Base-by-base conservation (phyloP, 2,888 invertebrate genomes). In the Beris chalybata region DNA sequence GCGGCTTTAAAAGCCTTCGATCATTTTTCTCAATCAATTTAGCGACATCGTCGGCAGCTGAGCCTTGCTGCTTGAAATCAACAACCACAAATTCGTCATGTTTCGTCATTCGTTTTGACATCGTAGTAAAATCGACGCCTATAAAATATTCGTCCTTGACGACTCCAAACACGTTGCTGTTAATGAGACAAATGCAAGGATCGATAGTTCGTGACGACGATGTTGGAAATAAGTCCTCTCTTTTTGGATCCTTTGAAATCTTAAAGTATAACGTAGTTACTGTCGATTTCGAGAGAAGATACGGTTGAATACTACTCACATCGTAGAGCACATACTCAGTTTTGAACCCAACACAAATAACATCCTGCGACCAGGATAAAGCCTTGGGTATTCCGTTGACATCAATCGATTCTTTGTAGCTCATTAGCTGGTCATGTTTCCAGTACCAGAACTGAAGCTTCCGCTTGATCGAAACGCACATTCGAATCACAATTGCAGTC, bases 131-230 rank as follows among this genome's bases (percentile, higher is more conserved):
- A 77, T 95, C 90, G 65, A 96, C 89, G 4, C 95, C 84, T 68
- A 96, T 91, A 0, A 95, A 90, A 74, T 91, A 92, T 54, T 89
- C 89, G 78, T 97, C 96, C 73, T 93, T 87, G 0, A 93, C 92
- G 38, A 97, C 85, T 5, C 93, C 89, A 76, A 95, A 90, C 29
- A 88, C 85, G 63, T 84, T 86, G 69, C 90, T 88, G 0, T 89
- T 88, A 69, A 92, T 84, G 74, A 90, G 86, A n/a, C 89, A 87
- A 72, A 94, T 88, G 65, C 89, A 90, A 0, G 95, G 94, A 75
- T 95, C 95, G 50, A 89, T 85, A 12, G 89, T 89, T 74, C 88
- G 88, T 0, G 86, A 86, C 68, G 89, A 88, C 67, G 92, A 92
- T 3, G 91, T 92, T 0, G 93, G 92, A 78, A 95, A 95, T 55